A percentile compares a stretch with the other conserved stretches of the same genome.
These are phyloP conservation scores for Atopsyche davidsoni DNA, from an alignment of 1,140 invertebrate species.

Conservation along the genomic window DNA sequence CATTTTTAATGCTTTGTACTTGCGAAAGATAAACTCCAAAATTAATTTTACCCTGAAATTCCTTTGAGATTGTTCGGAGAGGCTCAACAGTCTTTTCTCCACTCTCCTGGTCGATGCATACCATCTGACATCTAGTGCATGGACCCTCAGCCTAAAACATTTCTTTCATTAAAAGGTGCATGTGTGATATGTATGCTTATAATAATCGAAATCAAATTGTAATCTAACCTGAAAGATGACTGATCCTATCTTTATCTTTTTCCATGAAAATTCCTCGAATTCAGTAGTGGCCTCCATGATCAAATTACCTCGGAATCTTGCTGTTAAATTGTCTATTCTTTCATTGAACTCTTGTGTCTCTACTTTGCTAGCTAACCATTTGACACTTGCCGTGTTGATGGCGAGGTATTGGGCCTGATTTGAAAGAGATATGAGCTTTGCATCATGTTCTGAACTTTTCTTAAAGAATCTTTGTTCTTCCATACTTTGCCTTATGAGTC, in stretches of 20 bases:
- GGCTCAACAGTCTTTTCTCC: slow-evolving; percentile 77
- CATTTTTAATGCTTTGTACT: slow-evolving; percentile 4
- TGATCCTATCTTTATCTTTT: slow-evolving; percentile 62
- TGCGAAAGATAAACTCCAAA: slow-evolving; percentile 70
- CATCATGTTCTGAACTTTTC: slow-evolving; percentile 33
- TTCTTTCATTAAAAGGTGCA: slow-evolving; percentile 25
- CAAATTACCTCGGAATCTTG: slow-evolving; percentile 65
- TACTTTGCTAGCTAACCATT: slow-evolving; percentile 60
- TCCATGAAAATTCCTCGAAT: slow-evolving; percentile 74
- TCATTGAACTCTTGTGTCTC: slow-evolving; percentile 46
- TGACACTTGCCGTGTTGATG: slow-evolving; percentile 69
- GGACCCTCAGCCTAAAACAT: slow-evolving; percentile 61
- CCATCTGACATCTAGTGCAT: slow-evolving; percentile 89
- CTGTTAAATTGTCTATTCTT: slow-evolving; percentile 49
- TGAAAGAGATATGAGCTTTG: slow-evolving; percentile 61
- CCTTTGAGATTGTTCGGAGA: slow-evolving; percentile 68
- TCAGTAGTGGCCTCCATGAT: slow-evolving; percentile 54
- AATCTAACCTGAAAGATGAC: slow-evolving; percentile 57
- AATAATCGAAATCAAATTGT: slow-evolving; percentile 7
- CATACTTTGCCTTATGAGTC: slow-evolving; percentile 60
- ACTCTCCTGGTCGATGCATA: slow-evolving; percentile 83
- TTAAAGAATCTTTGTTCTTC: slow-evolving; percentile 36
- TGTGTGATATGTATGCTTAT: slow-evolving; percentile 2
- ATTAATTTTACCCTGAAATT: slow-evolving; percentile 65
- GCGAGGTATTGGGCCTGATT: slow-evolving; percentile 88